Conservation (phyloP, 2,797 vertebrate species). For the Pagetopsis macropterus region DNA sequence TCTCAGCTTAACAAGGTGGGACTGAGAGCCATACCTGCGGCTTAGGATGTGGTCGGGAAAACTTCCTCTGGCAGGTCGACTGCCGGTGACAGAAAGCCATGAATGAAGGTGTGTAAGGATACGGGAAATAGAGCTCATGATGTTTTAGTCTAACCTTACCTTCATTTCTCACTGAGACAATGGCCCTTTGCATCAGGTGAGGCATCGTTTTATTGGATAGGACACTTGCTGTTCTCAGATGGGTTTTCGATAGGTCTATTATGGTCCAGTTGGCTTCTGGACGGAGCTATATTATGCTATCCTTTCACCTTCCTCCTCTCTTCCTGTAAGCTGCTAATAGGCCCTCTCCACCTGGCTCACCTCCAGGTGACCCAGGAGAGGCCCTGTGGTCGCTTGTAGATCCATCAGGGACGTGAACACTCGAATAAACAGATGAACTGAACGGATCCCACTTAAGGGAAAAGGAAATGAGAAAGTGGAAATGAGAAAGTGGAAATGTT, state of each 20-base stretch:
- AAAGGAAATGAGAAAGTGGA: conserved; percentile 16
- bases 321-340: conserved; percentile 53
- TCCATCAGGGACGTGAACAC: conserved; percentile 13
- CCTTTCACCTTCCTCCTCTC: conserved; percentile 23
- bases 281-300: conserved; percentile 22
- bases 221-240: background rate
- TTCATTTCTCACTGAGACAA: background rate
- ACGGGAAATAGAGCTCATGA: background rate
- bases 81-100: conserved; percentile 45
- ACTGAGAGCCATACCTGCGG: conserved; percentile 70
- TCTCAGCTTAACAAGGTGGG: conserved; percentile 73
- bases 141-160: conserved; percentile 16
- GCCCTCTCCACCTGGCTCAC: conserved; percentile 49
- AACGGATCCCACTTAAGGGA: background rate
- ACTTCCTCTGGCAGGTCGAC: conserved; percentile 58
- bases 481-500: conserved; percentile 21
- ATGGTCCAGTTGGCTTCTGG: background rate
- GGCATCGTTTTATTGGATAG: background rate
- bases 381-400: conserved; percentile 15
- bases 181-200: background rate
- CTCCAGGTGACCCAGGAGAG: conserved; percentile 51
- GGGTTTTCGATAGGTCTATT: background rate
- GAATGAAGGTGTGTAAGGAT: conserved; percentile 62
- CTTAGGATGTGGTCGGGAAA: conserved; percentile 68
- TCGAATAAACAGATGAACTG: conserved; percentile 1